A percentile compares a stretch with the other conserved stretches of the same genome.
These are phyloP conservation scores for Agriopis aurantiaria DNA, from an alignment of 2,888 invertebrate species.

Conservation along the genomic window DNA sequence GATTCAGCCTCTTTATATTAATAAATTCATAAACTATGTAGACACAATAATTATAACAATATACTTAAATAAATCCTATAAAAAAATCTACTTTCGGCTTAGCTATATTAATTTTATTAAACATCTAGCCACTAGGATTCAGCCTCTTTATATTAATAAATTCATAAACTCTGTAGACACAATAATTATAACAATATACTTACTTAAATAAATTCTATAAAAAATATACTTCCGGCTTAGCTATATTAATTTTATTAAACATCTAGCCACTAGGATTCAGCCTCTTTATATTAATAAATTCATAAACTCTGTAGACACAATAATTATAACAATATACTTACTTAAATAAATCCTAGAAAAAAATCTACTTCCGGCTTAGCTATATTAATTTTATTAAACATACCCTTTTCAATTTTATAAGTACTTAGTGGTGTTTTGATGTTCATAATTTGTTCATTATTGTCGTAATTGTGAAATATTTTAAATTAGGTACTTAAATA, in stretches of 20 bases:
- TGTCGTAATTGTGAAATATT: slow-evolving; percentile 58
- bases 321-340: too few species aligned
- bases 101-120: too few species aligned
- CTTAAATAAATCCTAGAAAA: too few species aligned
- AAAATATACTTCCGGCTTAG: too few species aligned
- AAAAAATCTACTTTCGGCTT: too few species aligned
- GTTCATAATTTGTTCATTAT: slow-evolving; percentile 50
- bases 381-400: slow-evolving; percentile 1
- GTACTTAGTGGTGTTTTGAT: slow-evolving; percentile 54
- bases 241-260: too few species aligned
- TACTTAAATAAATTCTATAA: too few species aligned
- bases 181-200: too few species aligned
- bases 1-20: too few species aligned
- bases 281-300: background rate
- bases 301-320: background rate
- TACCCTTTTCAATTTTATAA: slow-evolving; percentile 33
- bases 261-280: too few species aligned
- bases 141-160: background rate
- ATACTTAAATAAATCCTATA: too few species aligned
- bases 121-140: too few species aligned
- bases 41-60: background rate
- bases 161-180: background rate
- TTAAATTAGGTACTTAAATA: slow-evolving; percentile 39
- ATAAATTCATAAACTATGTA: background rate
- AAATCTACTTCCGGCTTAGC: slow-evolving; percentile 15